Evolutionary conservation across 2,797 vertebrate genomes (phyloP).

Genomic region (Sciurus carolinensis): DNA sequence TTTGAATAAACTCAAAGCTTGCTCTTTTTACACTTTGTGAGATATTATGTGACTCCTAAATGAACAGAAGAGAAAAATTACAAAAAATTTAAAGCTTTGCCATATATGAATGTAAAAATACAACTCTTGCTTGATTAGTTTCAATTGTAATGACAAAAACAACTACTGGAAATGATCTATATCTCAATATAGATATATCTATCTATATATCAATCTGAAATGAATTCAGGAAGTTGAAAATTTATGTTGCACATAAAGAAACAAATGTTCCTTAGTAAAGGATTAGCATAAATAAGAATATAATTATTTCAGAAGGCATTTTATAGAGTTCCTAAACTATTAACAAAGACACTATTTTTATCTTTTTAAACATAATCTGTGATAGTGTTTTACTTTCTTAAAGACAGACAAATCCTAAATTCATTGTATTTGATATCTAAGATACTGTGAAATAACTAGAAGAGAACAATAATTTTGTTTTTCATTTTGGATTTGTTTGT

Average conservation of each 20-base stretch:
- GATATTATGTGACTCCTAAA: not conserved
- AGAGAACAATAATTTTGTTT: not conserved
- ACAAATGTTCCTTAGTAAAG: not conserved
- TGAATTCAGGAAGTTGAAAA: not conserved
- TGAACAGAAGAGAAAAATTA: not conserved
- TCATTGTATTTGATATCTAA: not conserved
- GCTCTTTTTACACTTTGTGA: not conserved
- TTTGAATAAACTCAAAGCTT: constrained; percentile 1
- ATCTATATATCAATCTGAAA: not conserved
- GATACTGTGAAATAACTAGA: not conserved
- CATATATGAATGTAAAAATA: not conserved
- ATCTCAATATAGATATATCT: not conserved
- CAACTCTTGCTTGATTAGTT: not conserved
- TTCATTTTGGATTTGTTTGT: not conserved
- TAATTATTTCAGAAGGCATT: not conserved
- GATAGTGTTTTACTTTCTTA: not conserved
- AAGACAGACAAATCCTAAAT: not conserved
- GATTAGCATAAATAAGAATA: not conserved
- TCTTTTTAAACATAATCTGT: not conserved
- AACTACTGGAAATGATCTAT: not conserved
- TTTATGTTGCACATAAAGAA: not conserved
- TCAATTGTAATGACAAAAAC: not conserved
- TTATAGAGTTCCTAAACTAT: not conserved
- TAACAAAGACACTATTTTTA: not conserved
- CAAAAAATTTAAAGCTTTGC: not conserved